phyloP scores from a whole-genome alignment of 1,140 invertebrate genomes.

The Solen grandis region DNA sequence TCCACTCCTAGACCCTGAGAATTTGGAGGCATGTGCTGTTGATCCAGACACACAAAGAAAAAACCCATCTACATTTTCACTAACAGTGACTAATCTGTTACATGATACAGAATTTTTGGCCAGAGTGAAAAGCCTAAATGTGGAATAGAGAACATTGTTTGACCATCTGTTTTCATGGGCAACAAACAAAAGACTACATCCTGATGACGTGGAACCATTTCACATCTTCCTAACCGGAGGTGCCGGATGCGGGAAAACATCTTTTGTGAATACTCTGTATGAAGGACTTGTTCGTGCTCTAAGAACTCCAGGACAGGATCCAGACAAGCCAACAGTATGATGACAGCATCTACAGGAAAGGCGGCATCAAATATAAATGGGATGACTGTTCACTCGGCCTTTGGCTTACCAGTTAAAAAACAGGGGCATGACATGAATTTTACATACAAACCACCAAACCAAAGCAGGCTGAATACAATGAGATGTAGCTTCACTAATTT shows the following conservation, averaged over 20 bases:
- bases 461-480: constrained; percentile 34
- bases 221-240: constrained; percentile 40
- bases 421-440: constrained; percentile 36
- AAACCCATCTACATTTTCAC: constrained; percentile 16
- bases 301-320: constrained; percentile 41
- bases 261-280: constrained; percentile 44
- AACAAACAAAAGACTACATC: constrained; percentile 31
- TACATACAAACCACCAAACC: constrained; percentile 43
- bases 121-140: constrained; percentile 36
- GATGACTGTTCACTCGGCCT: constrained; percentile 52
- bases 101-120: constrained; percentile 20
- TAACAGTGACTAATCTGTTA: constrained; percentile 20
- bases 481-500: constrained; percentile 41
- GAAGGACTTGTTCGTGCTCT: constrained; percentile 43
- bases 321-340: constrained; percentile 53
- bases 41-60: constrained; percentile 43
- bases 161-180: constrained; percentile 37
- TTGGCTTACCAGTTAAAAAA: constrained; percentile 44
- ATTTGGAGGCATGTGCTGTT: constrained; percentile 28
- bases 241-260: constrained; percentile 24
- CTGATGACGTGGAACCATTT: constrained; percentile 40
- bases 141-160: constrained; percentile 45
- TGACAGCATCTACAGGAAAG: constrained; percentile 57
- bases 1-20: constrained; percentile 35
- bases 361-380: constrained; percentile 50